phyloP scores from a whole-genome alignment of 2,888 invertebrate genomes.

The Psylliodes chrysocephalus region DNA sequence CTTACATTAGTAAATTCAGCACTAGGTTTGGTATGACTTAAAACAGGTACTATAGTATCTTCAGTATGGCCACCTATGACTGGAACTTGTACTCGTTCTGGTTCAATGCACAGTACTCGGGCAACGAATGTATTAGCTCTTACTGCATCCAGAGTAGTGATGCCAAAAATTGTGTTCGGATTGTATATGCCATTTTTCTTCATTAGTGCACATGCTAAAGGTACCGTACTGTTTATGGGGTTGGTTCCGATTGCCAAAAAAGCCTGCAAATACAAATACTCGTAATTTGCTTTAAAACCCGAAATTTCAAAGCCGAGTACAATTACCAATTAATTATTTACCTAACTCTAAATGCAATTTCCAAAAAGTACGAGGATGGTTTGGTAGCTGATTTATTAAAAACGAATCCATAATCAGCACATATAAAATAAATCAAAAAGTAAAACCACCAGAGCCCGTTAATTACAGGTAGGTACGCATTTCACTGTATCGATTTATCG shows the following conservation, averaged over 20 bases:
- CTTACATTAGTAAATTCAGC: constrained; percentile 57
- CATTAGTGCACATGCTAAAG: constrained; percentile 74
- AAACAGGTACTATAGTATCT: constrained; percentile 79
- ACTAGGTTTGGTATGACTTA: constrained; percentile 74
- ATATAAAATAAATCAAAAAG: no score
- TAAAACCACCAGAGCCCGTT: no score
- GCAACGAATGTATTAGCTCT: constrained; percentile 82
- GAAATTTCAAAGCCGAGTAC: no score
- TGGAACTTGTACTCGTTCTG: constrained; percentile 75
- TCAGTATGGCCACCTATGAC: constrained; percentile 82
- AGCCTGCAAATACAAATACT: constrained; percentile 64
- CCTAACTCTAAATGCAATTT: no score
- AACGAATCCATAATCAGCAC: no score
- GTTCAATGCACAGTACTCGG: constrained; percentile 71
- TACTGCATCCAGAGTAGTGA: constrained; percentile 78
- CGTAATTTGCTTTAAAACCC: no score
- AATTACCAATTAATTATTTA: no score
- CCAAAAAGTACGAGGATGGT: no score
- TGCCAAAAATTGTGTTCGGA: constrained; percentile 75
- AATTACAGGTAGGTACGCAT: no score
- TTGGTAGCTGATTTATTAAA: no score
- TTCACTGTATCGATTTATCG: no score
- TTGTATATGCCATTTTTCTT: constrained; percentile 73
- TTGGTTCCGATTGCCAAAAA: constrained; percentile 64
- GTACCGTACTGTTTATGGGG: constrained; percentile 76